Evolutionary conservation across 2,888 invertebrate genomes (phyloP).

Genomic region (Chrysolina haemoptera): DNA sequence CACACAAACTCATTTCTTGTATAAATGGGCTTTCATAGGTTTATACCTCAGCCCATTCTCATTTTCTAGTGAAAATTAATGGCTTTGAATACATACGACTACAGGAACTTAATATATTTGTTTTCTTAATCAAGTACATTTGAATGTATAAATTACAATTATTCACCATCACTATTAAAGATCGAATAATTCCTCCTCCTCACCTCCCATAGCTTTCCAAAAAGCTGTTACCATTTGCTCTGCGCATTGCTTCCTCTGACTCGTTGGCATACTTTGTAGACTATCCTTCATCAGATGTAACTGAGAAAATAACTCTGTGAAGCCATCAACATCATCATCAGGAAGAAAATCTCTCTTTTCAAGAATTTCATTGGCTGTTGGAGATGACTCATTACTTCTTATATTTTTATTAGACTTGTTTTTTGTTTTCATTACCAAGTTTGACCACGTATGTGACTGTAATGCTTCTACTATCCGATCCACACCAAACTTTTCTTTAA

Average conservation of each 20-base stretch:
- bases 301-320: slow-evolving; percentile 78
- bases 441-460: slow-evolving; percentile 82
- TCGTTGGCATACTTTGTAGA: slow-evolving; percentile 75
- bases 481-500: slow-evolving; percentile 77
- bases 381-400: slow-evolving; percentile 11
- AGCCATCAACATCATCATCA: slow-evolving; percentile 69
- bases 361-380: slow-evolving; percentile 11
- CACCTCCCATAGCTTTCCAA: slow-evolving; percentile 83
- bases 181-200: slow-evolving; percentile 78
- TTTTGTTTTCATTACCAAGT: slow-evolving; percentile 75
- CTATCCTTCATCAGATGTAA: slow-evolving; percentile 79
- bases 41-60: too few species aligned
- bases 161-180: slow-evolving; percentile 54
- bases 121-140: not conserved
- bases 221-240: slow-evolving; percentile 82
- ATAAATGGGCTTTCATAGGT: too few species aligned
- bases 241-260: slow-evolving; percentile 78
- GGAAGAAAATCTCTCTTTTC: slow-evolving; percentile 50
- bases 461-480: slow-evolving; percentile 80
- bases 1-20: too few species aligned
- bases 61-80: too few species aligned
- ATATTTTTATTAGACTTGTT: slow-evolving; percentile 41
- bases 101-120: not conserved
- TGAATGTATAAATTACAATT: not conserved
- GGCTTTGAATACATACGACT: not conserved